Evolutionary conservation across 1,140 invertebrate species (phyloP).

Genomic region (Cydia amplana): DNA sequence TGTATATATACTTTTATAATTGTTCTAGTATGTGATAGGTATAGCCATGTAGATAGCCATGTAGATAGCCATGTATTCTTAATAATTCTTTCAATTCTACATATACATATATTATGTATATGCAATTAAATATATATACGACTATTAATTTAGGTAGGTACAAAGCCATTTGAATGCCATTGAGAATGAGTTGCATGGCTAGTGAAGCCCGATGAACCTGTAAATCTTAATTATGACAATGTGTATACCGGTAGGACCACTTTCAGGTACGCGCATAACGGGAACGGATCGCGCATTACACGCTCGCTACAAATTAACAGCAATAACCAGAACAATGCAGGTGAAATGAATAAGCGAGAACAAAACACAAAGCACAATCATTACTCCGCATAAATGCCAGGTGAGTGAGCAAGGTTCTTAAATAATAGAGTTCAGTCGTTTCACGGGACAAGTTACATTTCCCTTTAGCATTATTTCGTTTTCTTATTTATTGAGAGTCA

Average conservation of each 20-base stretch:
- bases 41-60: too few relatives aligned
- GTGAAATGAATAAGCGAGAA: constrained; percentile 3
- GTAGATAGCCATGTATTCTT: too few relatives aligned
- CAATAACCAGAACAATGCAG: constrained; percentile 29
- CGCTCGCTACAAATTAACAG: constrained; percentile 10
- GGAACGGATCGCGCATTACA: not conserved
- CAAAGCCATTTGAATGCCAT: not conserved
- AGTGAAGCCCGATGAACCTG: not conserved
- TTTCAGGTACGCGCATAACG: not conserved
- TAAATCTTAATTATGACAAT: not conserved
- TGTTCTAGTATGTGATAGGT: too few relatives aligned
- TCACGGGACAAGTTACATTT: constrained; percentile 3
- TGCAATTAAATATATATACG: not conserved
- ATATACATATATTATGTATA: too few relatives aligned
- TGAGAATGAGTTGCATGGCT: not conserved
- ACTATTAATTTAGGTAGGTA: not conserved
- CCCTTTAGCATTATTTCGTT: not conserved
- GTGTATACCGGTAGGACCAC: not conserved
- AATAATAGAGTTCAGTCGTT: not conserved
- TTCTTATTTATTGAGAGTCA: not conserved
- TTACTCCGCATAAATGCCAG: not conserved
- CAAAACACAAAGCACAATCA: constrained; percentile 22
- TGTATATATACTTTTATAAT: too few relatives aligned
- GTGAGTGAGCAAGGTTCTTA: constrained; percentile 2
- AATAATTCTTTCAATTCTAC: too few relatives aligned